Conservation (phyloP, 2,797 vertebrate species). For the Novumbra hubbsi region DNA sequence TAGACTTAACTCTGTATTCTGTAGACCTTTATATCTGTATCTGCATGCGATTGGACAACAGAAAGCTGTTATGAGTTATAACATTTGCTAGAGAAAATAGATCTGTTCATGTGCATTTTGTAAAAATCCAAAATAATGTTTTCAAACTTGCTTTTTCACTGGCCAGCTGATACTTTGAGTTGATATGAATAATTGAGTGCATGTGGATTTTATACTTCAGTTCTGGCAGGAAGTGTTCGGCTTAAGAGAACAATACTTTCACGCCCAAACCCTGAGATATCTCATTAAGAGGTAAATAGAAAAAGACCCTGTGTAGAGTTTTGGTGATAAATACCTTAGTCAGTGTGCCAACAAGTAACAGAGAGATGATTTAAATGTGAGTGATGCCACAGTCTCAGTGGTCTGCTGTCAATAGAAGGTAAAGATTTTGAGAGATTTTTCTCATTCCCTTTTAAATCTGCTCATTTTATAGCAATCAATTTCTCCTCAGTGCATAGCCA, state of each 20-base stretch:
- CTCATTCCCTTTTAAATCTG: slow-evolving; percentile 26
- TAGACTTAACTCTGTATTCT: too few relatives aligned
- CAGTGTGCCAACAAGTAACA: slow-evolving; percentile 11
- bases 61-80: not conserved
- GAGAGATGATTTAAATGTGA: not conserved
- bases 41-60: not conserved
- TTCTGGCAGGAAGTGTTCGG: slow-evolving; percentile 57
- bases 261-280: slow-evolving; percentile 37
- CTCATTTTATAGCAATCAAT: slow-evolving; percentile 38
- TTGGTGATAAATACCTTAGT: slow-evolving; percentile 39
- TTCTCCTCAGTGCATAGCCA: slow-evolving; percentile 14
- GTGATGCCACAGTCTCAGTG: not conserved
- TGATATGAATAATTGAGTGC: slow-evolving; percentile 69
- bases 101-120: not conserved
- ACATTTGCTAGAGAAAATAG: not conserved
- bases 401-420: slow-evolving; percentile 28
- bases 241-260: slow-evolving; percentile 64
- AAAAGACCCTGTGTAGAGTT: not conserved
- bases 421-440: slow-evolving; percentile 22
- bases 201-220: slow-evolving; percentile 65
- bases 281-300: slow-evolving; percentile 38
- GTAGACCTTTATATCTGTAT: not conserved
- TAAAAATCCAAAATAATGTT: slow-evolving; percentile 8
- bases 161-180: slow-evolving; percentile 31
- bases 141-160: slow-evolving; percentile 21